A percentile compares a stretch with the other conserved stretches of the same genome.
Evolutionary conservation across 92 coral and sea anemone species (phyloP).

Genomic region (Phenganax stokvisi): DNA sequence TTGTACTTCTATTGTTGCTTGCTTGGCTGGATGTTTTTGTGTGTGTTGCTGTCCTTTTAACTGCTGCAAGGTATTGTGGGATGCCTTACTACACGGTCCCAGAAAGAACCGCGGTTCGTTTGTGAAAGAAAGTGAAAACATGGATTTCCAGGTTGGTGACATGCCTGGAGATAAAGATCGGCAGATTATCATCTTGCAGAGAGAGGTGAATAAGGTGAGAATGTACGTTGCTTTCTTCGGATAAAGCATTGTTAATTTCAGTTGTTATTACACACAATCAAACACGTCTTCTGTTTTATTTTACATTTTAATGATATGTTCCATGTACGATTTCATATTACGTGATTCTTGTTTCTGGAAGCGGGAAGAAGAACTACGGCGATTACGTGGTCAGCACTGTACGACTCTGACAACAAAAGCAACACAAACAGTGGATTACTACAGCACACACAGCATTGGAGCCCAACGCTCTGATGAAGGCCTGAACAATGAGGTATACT

Average conservation of each 20-base stretch:
- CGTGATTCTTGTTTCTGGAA: neutral
- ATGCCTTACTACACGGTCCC: conserved; percentile 30
- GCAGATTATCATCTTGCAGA: conserved; percentile 29
- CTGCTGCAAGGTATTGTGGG: conserved; percentile 38
- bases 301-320: neutral
- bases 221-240: neutral
- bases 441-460: neutral
- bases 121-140: conserved; percentile 8
- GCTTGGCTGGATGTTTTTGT: neutral
- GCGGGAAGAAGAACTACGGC: conserved; percentile 7
- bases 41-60: neutral
- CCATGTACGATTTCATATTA: neutral
- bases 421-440: conserved; percentile 19
- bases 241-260: neutral
- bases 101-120: conserved; percentile 25
- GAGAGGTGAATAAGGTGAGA: conserved; percentile 22
- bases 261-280: no score
- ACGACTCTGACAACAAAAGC: conserved; percentile 10
- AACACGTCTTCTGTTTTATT: no score
- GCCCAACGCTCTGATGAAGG: conserved; percentile 1
- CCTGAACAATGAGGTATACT: neutral
- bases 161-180: conserved; percentile 32
- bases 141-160: conserved; percentile 39
- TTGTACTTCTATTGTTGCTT: neutral
- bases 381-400: neutral